phyloP scores from a whole-genome alignment of 2,888 invertebrate species.

The Encarsia formosa region DNA sequence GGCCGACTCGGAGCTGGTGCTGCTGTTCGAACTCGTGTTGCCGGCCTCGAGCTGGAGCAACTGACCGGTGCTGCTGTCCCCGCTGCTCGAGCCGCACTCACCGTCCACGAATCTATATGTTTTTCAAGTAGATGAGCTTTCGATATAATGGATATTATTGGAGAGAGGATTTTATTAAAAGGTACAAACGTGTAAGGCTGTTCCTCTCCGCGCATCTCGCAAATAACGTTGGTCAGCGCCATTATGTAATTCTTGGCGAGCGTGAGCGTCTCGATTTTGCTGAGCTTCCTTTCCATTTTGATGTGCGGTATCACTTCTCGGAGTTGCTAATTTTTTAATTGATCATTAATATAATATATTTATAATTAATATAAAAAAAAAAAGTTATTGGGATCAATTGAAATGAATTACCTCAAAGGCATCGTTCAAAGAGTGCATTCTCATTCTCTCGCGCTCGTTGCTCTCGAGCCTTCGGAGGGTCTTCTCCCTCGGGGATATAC shows the following conservation, averaged over 20 bases:
- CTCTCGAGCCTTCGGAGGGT: constrained; percentile 83
- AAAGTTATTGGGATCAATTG: too few species aligned
- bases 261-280: constrained; percentile 76
- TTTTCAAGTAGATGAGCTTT: too few species aligned
- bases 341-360: too few species aligned
- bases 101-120: constrained; percentile 51
- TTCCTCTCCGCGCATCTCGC: constrained; percentile 70
- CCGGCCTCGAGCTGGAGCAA: constrained; percentile 34
- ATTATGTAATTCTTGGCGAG: constrained; percentile 80
- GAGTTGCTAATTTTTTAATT: constrained; percentile 67
- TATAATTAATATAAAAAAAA: too few species aligned
- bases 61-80: constrained; percentile 49
- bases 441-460: constrained; percentile 85
- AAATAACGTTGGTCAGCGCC: constrained; percentile 75
- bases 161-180: too few species aligned
- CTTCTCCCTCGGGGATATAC: constrained; percentile 77
- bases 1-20: constrained; percentile 46
- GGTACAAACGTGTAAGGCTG: constrained; percentile 62
- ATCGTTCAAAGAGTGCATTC: constrained; percentile 89
- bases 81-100: constrained; percentile 49
- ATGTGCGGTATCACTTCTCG: constrained; percentile 77
- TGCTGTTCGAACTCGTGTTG: constrained; percentile 40
- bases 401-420: constrained; percentile 86
- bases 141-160: too few species aligned
- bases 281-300: constrained; percentile 70